These are phyloP conservation scores for Acomys russatus DNA, from an alignment of 2,797 vertebrate genomes.

Conservation along the genomic window DNA sequence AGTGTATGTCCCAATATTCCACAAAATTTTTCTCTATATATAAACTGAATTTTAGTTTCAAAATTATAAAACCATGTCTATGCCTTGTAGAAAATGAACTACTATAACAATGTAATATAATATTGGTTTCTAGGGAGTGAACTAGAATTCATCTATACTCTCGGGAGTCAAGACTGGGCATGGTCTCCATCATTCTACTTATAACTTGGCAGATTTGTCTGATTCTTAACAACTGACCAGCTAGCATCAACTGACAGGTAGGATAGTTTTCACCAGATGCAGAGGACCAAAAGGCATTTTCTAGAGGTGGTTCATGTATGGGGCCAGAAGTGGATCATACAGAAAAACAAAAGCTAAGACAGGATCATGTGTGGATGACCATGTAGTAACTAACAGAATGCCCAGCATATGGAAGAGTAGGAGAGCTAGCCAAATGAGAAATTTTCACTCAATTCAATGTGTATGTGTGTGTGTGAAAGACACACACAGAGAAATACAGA, in stretches of 20 bases:
- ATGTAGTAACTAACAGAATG: no score
- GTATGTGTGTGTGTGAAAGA: no score
- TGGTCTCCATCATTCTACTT: neutral
- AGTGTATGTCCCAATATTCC: neutral
- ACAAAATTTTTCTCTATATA: slow-evolving; percentile 16
- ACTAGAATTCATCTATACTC: slow-evolving; percentile 10
- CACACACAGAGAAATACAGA: neutral
- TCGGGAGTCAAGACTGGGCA: neutral
- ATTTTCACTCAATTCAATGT: no score
- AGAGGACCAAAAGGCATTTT: neutral
- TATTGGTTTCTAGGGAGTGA: neutral
- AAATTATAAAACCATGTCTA: neutral
- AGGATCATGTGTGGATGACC: neutral
- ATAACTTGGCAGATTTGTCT: neutral
- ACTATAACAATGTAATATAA: neutral
- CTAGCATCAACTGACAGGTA: neutral
- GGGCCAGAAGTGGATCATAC: neutral
- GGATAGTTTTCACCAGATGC: neutral
- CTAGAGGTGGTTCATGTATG: neutral
- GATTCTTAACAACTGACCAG: neutral
- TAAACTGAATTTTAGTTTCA: slow-evolving; percentile 56
- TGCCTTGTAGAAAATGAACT: neutral
- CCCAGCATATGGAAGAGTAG: neutral
- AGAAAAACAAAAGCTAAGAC: neutral
- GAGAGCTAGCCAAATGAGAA: no score